Conservation (phyloP, 2,797 vertebrate species). For the Hydrocynus forskahlii region DNA sequence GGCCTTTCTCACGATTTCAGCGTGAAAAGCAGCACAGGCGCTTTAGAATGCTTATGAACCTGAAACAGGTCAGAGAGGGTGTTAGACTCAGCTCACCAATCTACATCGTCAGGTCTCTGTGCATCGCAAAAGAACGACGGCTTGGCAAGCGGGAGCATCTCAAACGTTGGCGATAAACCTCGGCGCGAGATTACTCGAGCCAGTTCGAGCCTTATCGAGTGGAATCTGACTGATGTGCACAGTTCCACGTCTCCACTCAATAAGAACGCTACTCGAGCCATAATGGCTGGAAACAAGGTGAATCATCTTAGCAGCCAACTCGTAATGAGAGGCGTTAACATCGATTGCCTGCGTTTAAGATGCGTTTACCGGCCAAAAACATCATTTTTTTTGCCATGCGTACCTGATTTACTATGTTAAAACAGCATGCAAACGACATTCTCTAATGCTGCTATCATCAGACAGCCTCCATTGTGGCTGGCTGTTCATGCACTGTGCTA, state of each 20-base stretch:
- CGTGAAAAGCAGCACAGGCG: conserved; percentile 94
- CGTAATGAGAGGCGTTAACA: not conserved
- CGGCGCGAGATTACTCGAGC: not conserved
- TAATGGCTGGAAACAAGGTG: too few species aligned
- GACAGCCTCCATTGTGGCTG: conserved; percentile 2
- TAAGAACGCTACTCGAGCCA: too few species aligned
- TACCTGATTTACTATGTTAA: conserved; percentile 26
- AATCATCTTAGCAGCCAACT: too few species aligned
- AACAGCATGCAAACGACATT: conserved; percentile 16
- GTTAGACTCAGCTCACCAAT: conserved; percentile 71
- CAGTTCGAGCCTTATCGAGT: not conserved
- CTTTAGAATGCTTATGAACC: conserved; percentile 95
- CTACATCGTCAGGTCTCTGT: conserved; percentile 20
- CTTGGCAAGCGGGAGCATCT: not conserved
- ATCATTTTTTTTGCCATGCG: not conserved
- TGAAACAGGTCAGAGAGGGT: conserved; percentile 94
- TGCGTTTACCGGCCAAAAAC: not conserved
- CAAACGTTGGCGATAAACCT: not conserved
- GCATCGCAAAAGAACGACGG: not conserved
- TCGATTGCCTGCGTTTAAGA: not conserved
- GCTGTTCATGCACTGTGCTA: conserved; percentile 48
- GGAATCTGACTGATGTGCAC: too few species aligned
- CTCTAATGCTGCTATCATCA: not conserved
- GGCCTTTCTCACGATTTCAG: conserved; percentile 89
- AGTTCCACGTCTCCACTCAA: too few species aligned